Percentiles rank a stretch among this genome's conserved stretches.
Evolutionary conservation across 2,888 invertebrate genomes (phyloP).

Genomic region (Formica aserva): DNA sequence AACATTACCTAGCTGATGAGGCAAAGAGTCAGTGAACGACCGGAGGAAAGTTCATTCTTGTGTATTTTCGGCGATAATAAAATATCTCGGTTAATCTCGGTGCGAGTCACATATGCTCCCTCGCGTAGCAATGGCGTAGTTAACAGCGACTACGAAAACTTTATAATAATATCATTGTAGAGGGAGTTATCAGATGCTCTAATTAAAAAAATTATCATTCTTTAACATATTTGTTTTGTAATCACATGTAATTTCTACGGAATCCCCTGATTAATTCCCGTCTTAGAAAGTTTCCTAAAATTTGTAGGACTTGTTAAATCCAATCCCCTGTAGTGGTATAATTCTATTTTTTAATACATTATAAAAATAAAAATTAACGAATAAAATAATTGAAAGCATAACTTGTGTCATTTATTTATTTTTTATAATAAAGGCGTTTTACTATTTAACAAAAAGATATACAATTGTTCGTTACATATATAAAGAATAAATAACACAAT

Average conservation of each 20-base stretch:
- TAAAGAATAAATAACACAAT: background rate
- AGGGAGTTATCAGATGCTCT: background rate
- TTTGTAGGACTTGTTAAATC: background rate
- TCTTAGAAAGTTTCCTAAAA: background rate
- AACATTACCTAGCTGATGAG: constrained; percentile 58
- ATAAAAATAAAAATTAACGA: background rate
- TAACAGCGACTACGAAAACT: background rate
- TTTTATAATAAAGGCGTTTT: background rate
- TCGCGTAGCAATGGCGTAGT: constrained; percentile 40
- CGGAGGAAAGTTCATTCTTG: constrained; percentile 65
- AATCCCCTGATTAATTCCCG: background rate
- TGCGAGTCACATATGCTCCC: constrained; percentile 15
- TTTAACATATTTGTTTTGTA: constrained; percentile 5
- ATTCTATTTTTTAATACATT: background rate
- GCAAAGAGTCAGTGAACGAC: constrained; percentile 61
- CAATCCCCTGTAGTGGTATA: background rate
- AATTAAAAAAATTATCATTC: background rate
- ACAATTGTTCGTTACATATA: background rate
- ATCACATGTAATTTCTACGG: background rate
- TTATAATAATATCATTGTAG: background rate
- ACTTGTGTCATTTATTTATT: background rate
- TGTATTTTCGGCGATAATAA: constrained; percentile 73
- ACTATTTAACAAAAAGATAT: background rate
- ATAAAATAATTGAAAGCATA: background rate
- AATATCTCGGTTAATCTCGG: constrained; percentile 69